phyloP scores from a whole-genome alignment of 2,113 vertebrate genomes.

The Dryoscopus gambensis region DNA sequence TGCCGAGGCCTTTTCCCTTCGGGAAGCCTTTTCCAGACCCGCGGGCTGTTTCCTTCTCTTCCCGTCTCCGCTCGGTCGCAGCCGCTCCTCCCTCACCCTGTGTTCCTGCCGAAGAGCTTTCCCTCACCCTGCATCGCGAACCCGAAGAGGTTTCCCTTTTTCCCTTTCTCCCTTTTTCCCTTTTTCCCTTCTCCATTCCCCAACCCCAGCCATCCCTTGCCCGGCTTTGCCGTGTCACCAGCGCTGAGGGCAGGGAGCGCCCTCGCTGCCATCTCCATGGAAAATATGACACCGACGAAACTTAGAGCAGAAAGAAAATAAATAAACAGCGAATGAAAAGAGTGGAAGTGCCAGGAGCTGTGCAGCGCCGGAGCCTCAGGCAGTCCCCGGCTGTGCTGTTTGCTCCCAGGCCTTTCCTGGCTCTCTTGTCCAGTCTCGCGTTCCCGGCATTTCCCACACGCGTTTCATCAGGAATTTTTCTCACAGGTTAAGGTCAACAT shows the following conservation, averaged over 20 bases:
- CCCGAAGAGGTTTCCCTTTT: neutral
- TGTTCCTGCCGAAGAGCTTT: neutral
- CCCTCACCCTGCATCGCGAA: neutral
- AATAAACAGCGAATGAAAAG: neutral
- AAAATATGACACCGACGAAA: neutral
- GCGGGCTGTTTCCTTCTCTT: neutral
- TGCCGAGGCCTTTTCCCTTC: neutral
- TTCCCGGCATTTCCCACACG: neutral
- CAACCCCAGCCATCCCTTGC: neutral
- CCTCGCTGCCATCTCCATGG: neutral
- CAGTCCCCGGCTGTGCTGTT: neutral
- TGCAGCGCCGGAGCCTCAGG: accelerated
- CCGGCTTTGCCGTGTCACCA: neutral
- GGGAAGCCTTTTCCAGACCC: neutral
- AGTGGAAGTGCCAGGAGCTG: neutral
- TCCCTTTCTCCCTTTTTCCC: neutral
- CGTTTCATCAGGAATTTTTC: neutral
- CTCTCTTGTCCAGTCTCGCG: accelerated
- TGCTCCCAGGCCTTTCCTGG: neutral
- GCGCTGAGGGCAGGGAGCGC: neutral
- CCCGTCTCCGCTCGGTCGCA: too few relatives aligned
- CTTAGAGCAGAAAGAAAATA: neutral
- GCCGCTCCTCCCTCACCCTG: neutral
- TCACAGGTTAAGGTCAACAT: neutral
- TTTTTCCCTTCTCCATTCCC: neutral